phyloP scores from a whole-genome alignment of 2,113 vertebrate species.

The Corythoichthys intestinalis region DNA sequence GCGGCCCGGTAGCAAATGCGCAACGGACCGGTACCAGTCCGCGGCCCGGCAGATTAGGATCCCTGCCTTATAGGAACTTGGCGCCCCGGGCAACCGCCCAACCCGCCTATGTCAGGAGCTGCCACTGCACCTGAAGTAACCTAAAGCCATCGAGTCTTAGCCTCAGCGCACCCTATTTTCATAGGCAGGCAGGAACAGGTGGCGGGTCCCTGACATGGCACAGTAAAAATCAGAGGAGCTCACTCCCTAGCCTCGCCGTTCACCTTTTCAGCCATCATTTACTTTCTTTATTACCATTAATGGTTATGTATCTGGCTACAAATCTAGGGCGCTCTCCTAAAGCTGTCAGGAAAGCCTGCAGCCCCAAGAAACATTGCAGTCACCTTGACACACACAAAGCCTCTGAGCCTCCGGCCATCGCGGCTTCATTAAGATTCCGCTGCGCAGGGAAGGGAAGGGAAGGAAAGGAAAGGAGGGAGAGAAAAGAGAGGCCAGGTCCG shows the following conservation, averaged over 20 bases:
- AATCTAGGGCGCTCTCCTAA: constrained; percentile 71
- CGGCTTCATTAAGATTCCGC: constrained; percentile 67
- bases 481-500: constrained; percentile 45
- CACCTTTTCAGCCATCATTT: constrained; percentile 72
- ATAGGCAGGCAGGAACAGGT: constrained; percentile 63
- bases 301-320: constrained; percentile 69
- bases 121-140: constrained; percentile 20
- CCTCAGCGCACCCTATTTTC: constrained; percentile 58
- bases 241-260: constrained; percentile 53
- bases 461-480: constrained; percentile 39
- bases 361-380: constrained; percentile 65
- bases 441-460: constrained; percentile 35
- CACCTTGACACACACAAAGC: constrained; percentile 72
- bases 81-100: too few species aligned
- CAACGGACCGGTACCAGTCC: too few species aligned
- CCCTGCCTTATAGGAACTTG: too few species aligned
- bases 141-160: constrained; percentile 47
- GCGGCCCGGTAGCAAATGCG: too few species aligned
- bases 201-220: constrained; percentile 52
- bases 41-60: too few species aligned
- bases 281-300: constrained; percentile 74
- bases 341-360: constrained; percentile 66
- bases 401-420: constrained; percentile 50
- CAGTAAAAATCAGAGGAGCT: constrained; percentile 61
- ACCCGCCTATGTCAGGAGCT: too few species aligned